Evolutionary conservation across 2,797 vertebrate species (phyloP), one percentile per base, ranked within the genome.

Genomic region (Lacerta bilineata): DNA sequence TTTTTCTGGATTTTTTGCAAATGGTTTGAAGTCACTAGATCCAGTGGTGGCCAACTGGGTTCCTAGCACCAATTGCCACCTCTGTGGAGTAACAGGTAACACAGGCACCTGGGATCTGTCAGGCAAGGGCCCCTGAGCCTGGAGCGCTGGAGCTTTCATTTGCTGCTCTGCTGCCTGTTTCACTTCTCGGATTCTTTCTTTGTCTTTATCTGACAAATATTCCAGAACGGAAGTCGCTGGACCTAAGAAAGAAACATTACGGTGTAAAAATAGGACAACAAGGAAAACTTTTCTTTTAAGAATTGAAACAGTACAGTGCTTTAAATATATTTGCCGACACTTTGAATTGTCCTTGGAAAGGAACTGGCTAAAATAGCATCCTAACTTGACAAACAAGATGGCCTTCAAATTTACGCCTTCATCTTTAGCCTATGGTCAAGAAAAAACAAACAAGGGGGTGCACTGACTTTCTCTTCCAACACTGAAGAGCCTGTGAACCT

Each of bases 191-290:
- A 99, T 97, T 74, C 98, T 97, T 88, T 98, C 96, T 92, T 97
- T 94, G 43, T 99, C 98, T 90, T 98, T 98, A 29, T 97, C 97
- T 72, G 95, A 97, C 71, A 99, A 95, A 89, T 99, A 97, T 20
- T 99, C 98, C 94, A 99, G 95, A 90, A 99, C 97, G 41, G 99
- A 99, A 85, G 96, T 94, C 81, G 95, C 71, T 0, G 98, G 97
- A 84, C 98, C 98, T 99, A 96, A 87, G 11, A 84, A 88, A 83
- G 88, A 87, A 59, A 89, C 17, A 76, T 15, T 18, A 27, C 3
- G 3, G 33, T 39, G 3, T 39, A 59, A 11, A 69, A 69, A 10
- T 11, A 36, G 25, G 43, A 8, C 76, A 77, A 87, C 36, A 18
- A 66, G 18, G 15, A 69, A 33, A 68, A 18, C 17, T 72, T 20